Evolutionary conservation across 2,113 vertebrate genomes (phyloP).

Genomic region (Gopherus flavomarginatus): DNA sequence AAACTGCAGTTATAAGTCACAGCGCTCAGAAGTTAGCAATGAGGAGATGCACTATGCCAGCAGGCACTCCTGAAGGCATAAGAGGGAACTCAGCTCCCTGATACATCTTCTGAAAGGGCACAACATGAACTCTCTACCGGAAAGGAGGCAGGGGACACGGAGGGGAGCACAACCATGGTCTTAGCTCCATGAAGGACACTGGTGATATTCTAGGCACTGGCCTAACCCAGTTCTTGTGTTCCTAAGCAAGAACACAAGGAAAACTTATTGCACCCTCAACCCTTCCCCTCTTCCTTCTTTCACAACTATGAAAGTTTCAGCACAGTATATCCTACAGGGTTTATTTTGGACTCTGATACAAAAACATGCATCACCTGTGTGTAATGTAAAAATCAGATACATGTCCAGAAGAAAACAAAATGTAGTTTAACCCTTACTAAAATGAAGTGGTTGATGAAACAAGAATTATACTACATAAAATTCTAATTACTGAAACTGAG

Average conservation of each 20-base stretch:
- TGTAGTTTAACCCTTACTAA: neutral
- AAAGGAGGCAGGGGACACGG: too few relatives aligned
- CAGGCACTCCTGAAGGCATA: neutral
- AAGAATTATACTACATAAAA: neutral
- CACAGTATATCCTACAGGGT: rapidly evolving
- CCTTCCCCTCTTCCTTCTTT: neutral
- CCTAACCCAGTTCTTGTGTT: neutral
- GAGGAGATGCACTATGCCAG: neutral
- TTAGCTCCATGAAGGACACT: neutral
- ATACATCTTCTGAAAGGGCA: neutral
- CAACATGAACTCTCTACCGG: neutral
- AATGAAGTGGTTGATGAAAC: neutral
- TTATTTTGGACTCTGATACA: neutral
- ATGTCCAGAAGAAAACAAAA: neutral
- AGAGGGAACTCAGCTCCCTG: conserved; percentile 1
- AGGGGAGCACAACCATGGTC: rapidly evolving
- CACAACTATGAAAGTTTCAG: neutral
- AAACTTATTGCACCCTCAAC: neutral
- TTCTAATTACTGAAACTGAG: neutral
- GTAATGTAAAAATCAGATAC: neutral
- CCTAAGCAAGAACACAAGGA: neutral
- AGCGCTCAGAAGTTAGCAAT: neutral
- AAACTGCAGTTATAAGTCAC: neutral
- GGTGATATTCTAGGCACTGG: neutral
- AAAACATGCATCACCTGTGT: neutral